Evolutionary conservation across 1,140 invertebrate genomes (phyloP), one percentile per base, ranked within the genome.

Genomic region (Rhopalosiphum maidis): DNA sequence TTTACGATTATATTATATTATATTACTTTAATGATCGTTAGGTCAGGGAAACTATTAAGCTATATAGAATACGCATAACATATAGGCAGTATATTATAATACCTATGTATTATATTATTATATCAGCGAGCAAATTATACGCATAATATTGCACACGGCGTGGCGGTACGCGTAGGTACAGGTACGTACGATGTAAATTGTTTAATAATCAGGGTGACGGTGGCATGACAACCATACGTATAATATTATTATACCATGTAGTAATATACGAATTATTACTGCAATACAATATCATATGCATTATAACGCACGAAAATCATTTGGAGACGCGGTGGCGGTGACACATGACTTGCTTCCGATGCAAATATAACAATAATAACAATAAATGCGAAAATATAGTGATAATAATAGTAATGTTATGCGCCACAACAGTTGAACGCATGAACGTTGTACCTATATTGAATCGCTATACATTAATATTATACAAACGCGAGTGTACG

Each of bases 161-260:
- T 77, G 60, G n/a, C 60, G 60, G 60, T 77, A 77, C 60, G 60
- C n/a, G 1, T 77, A 77, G 60, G 60, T 77, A 77, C 60, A 77
- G 60, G 30, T n/a, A n/a, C n/a, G 60, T n/a, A 77, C 60, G 60
- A 77, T 35, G 60, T 77, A 77, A 77, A 77, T 77, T 77, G 60
- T n/a, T n/a, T n/a, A 77, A n/a, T n/a, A 77, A n/a, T 15, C 22
- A 15, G 60, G 60, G 60, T n/a, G n/a, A 15, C 60, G 1, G 60
- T 77, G n/a, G 60, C 60, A 77, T 77, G 60, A 77, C 60, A 77
- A 77, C 60, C 15, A 77, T 77, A n/a, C 60, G 60, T 77, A n/a
- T 77, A 77, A 68, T 68, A 77, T 77, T 77, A n/a, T 77, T 77
- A 77, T 77, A 77, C n/a, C 7, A 77, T n/a, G 30, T 77, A 18